These are phyloP conservation scores for Drosophila sp. DNA, from an alignment of 1,140 invertebrate species.

Conservation along the genomic window DNA sequence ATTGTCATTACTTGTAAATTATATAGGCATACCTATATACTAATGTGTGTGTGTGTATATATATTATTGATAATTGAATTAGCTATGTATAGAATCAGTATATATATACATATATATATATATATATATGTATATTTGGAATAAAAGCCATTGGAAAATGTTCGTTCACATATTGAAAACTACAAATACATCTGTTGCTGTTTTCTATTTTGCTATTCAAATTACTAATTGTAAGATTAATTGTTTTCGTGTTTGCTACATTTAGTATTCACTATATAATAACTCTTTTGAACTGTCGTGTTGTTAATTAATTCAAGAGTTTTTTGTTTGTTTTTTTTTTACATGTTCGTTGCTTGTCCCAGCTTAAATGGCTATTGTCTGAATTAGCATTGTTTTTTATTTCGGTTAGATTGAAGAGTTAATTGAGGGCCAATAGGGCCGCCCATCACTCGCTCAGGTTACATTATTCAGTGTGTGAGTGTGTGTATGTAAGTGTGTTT, in stretches of 20 bases:
- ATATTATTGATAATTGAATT: constrained; percentile 22
- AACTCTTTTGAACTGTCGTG: neutral
- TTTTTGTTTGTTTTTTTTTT: neutral
- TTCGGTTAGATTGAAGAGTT: neutral
- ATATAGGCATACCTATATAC: neutral
- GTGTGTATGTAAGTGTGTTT: neutral
- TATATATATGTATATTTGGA: constrained; percentile 11
- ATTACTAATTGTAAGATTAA: constrained; percentile 34
- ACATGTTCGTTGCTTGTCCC: constrained; percentile 50
- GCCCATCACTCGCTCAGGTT: neutral
- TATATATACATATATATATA: constrained; percentile 7
- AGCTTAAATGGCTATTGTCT: constrained; percentile 58
- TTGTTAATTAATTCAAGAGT: constrained; percentile 5
- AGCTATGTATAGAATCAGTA: constrained; percentile 1
- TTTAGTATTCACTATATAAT: constrained; percentile 12
- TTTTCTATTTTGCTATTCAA: constrained; percentile 27
- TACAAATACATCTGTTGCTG: constrained; percentile 10
- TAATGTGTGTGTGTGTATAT: neutral
- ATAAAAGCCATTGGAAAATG: constrained; percentile 30
- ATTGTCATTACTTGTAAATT: constrained; percentile 20
- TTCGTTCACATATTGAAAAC: constrained; percentile 29
- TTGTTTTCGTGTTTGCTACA: constrained; percentile 36
- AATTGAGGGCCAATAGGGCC: constrained; percentile 11
- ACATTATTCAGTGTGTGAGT: constrained; percentile 6
- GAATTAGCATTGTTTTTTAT: constrained; percentile 23